Evolutionary conservation across 2,888 invertebrate species (phyloP), one percentile per base, ranked within the genome.

Genomic region (Cerastis leucographa): DNA sequence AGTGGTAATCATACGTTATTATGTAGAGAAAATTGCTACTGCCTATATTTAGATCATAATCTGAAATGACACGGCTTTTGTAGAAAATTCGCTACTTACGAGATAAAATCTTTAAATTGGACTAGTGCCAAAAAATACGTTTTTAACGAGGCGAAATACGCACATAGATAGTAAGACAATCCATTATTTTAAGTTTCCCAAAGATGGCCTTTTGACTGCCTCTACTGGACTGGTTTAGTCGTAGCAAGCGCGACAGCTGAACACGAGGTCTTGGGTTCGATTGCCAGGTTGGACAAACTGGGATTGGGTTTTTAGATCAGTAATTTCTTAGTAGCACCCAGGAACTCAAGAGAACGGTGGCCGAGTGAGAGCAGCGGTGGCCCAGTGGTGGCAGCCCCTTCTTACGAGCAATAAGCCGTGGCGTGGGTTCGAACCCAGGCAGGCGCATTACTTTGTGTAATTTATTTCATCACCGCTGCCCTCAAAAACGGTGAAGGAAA

Each of bases 51-150:
- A 74, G 78, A 81, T 78, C 17, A 25, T 17, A 40, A 78, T 78
- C 74, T 59, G 35, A 49, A 80, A 80, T 51, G 51, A 35, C 49
- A 72, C 40, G 54, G n/a, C 6, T 80, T 56, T 74, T 51, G 3
- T 19, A 17, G 19, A 51, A 74, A 81, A 59, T 19, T 19, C 25
- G 35, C 51, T 35, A 40, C 6, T 44, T 74, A 73, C 2, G 7
- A 17, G 81, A 78, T 81, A 19, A 14, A 46, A 78, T 81, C 56
- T 65, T 35, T n/a, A 56, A 71, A 49, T 54, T 71, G 54, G 29
- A 12, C 29, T n/a, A 22, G 56, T 64, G n/a, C 17, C 81, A 25
- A 81, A 74, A 64, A 25, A n/a, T n/a, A 42, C 61, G 17, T 59
- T 59, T 29, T 29, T 29, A 19, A 35, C 42, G 42, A n/a, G n/a